Percentiles rank a stretch among this genome's conserved stretches.
These are phyloP conservation scores for Colius striatus DNA, from an alignment of 2,113 vertebrate species.

Conservation along the genomic window DNA sequence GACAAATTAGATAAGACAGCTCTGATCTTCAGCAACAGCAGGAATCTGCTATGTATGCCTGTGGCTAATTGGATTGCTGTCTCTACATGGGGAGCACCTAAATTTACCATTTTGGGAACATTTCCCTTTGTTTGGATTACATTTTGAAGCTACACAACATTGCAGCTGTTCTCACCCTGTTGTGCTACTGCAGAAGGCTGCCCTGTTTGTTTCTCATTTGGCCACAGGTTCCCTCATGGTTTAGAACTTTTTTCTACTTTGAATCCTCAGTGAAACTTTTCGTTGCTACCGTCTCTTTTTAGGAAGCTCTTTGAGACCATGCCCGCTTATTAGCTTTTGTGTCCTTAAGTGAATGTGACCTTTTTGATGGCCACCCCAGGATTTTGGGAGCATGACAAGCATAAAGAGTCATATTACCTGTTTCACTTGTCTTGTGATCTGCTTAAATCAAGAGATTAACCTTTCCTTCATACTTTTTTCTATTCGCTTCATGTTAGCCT, in stretches of 20 bases:
- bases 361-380: not conserved
- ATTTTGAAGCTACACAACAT: not conserved
- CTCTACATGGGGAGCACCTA: not conserved
- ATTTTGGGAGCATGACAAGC: not conserved
- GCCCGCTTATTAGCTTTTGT: not conserved
- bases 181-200: not conserved
- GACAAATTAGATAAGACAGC: not conserved
- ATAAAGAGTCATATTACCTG: not conserved
- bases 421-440: slow-evolving; percentile 33
- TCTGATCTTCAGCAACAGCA: not conserved
- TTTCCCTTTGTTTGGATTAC: not conserved
- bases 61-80: not conserved
- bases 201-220: not conserved
- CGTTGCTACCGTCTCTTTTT: not conserved
- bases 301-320: not conserved
- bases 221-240: not conserved
- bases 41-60: not conserved
- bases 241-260: not conserved
- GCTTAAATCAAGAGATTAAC: slow-evolving; percentile 42
- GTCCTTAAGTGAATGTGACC: not conserved
- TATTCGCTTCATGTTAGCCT: not conserved
- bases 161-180: not conserved
- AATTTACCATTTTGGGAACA: not conserved
- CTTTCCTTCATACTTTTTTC: not conserved
- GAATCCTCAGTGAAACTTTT: not conserved